phyloP scores from a whole-genome alignment of 1,140 invertebrate species.

The Camponotus floridanus region DNA sequence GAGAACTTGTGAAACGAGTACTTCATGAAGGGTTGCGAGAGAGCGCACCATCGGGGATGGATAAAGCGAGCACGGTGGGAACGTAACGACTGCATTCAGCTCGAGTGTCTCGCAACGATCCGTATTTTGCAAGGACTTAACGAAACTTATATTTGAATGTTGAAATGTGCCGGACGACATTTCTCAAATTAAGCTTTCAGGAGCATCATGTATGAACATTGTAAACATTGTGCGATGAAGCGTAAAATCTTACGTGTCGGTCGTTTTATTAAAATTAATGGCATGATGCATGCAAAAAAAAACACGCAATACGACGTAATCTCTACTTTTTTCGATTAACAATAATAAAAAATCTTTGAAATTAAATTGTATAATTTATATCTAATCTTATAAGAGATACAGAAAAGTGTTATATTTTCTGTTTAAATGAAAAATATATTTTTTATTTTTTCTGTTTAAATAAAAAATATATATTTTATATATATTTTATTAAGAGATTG shows the following conservation, averaged over 20 bases:
- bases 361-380: not conserved
- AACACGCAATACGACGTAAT: not conserved
- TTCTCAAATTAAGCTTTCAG: slow-evolving; percentile 6
- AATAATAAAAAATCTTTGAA: not conserved
- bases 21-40: slow-evolving; percentile 21
- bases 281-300: too few species aligned
- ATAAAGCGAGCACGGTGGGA: slow-evolving; percentile 42
- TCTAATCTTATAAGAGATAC: not conserved
- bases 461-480: too few species aligned
- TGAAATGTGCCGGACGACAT: slow-evolving; percentile 31
- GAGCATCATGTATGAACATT: not conserved
- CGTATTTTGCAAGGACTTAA: slow-evolving; percentile 69
- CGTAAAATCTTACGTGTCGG: slow-evolving; percentile 55
- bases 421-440: not conserved
- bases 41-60: slow-evolving; percentile 13
- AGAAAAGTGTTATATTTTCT: not conserved
- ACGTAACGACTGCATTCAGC: slow-evolving; percentile 78
- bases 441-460: not conserved
- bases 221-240: not conserved
- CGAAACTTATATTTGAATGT: slow-evolving; percentile 71
- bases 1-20: slow-evolving; percentile 31
- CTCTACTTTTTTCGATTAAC: not conserved
- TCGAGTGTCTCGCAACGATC: slow-evolving; percentile 69
- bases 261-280: too few species aligned
- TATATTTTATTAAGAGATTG: not conserved